Evolutionary conservation across 2,113 vertebrate genomes (phyloP).

Genomic region (Semicossyphus pulcher): DNA sequence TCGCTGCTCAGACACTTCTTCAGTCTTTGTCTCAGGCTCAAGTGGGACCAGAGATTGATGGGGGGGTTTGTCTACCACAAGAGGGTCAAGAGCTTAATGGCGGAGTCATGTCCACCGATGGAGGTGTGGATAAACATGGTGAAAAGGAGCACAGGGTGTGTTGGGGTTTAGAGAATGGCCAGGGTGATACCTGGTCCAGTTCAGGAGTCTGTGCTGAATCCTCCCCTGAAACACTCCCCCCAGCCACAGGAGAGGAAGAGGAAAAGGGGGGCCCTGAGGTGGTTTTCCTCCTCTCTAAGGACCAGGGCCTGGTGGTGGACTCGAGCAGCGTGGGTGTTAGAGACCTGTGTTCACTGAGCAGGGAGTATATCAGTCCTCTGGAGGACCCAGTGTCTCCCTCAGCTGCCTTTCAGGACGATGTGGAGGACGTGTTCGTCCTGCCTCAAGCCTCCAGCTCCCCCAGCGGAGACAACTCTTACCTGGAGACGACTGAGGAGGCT

Average conservation of each 20-base stretch:
- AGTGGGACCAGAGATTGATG: slow-evolving; percentile 48
- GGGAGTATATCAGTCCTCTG: slow-evolving; percentile 77
- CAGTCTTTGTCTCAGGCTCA: slow-evolving; percentile 63
- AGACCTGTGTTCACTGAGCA: slow-evolving; percentile 58
- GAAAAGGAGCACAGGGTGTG: slow-evolving; percentile 36
- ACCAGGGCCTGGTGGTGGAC: slow-evolving; percentile 42
- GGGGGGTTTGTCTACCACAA: slow-evolving; percentile 29
- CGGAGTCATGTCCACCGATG: slow-evolving; percentile 26
- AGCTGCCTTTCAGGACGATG: slow-evolving; percentile 71
- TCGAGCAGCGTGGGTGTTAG: slow-evolving; percentile 21
- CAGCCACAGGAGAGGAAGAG: slow-evolving; percentile 27
- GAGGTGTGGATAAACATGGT: slow-evolving; percentile 21
- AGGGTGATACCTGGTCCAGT: slow-evolving; percentile 31
- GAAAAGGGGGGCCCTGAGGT: slow-evolving; percentile 53
- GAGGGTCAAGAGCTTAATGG: slow-evolving; percentile 62
- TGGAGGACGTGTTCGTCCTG: slow-evolving; percentile 74
- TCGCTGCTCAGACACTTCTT: slow-evolving; percentile 61
- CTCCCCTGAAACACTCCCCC: slow-evolving; percentile 22
- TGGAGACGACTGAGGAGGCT: slow-evolving; percentile 11
- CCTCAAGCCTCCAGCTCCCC: slow-evolving; percentile 77
- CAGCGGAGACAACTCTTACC: slow-evolving; percentile 59
- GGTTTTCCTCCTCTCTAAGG: slow-evolving; percentile 66
- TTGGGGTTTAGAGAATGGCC: slow-evolving; percentile 59
- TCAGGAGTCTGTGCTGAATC: slow-evolving; percentile 43
- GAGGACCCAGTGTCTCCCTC: slow-evolving; percentile 77